Evolutionary conservation across 2,113 vertebrate genomes (phyloP).

Genomic region (Carassius carassius): DNA sequence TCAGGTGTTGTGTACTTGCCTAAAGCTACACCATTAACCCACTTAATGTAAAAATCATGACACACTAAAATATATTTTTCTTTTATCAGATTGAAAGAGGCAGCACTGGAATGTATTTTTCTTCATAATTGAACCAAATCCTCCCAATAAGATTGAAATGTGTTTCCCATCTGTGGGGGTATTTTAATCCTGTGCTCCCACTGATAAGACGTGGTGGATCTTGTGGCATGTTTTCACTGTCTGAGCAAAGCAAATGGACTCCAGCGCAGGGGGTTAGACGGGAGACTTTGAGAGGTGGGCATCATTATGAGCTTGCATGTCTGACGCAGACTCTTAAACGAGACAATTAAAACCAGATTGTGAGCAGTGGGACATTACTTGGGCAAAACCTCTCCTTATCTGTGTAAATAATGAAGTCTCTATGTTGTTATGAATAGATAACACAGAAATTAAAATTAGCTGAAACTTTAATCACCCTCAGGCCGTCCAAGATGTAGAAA

Average conservation of each 20-base stretch:
- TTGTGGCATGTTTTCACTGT: slow-evolving; percentile 73
- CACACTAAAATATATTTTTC: slow-evolving; percentile 29
- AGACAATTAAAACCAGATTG: slow-evolving; percentile 59
- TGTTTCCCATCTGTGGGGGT: slow-evolving; percentile 67
- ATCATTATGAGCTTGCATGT: slow-evolving; percentile 48
- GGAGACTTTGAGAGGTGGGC: slow-evolving; percentile 56
- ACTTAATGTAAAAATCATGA: slow-evolving; percentile 15
- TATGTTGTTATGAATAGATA: not conserved
- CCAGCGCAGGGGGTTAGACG: slow-evolving; percentile 63
- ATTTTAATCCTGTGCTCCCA: slow-evolving; percentile 65
- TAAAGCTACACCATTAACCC: not conserved
- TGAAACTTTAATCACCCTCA: too few relatives aligned
- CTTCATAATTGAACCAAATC: slow-evolving; percentile 73
- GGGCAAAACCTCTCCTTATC: not conserved
- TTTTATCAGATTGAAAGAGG: slow-evolving; percentile 63
- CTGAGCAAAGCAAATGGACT: slow-evolving; percentile 68
- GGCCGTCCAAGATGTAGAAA: too few relatives aligned
- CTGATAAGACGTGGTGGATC: slow-evolving; percentile 63
- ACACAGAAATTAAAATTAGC: too few relatives aligned
- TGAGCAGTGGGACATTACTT: slow-evolving; percentile 15
- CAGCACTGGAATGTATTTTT: slow-evolving; percentile 71
- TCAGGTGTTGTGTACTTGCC: not conserved
- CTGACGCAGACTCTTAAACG: slow-evolving; percentile 44
- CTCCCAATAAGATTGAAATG: slow-evolving; percentile 67
- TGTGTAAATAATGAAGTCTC: not conserved